phyloP scores from a whole-genome alignment of 2,888 invertebrate genomes.

The Pristionchus exspectatus region DNA sequence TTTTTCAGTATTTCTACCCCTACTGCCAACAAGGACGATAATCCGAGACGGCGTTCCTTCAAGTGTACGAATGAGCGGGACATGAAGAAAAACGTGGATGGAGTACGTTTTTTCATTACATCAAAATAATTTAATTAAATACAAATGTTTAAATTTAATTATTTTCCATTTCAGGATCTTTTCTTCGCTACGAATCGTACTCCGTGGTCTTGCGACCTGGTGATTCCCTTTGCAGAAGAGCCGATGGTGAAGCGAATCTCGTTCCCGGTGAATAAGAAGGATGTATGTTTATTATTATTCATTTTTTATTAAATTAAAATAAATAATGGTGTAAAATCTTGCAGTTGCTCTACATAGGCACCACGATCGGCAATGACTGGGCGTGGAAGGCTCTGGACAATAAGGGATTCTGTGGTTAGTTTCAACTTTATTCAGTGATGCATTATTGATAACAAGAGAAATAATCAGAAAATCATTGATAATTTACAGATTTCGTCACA shows the following conservation, averaged over 20 bases:
- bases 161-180: neutral
- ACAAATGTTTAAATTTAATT: too few relatives aligned
- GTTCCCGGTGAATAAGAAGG: neutral
- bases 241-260: neutral
- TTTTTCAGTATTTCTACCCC: neutral
- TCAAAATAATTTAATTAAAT: neutral
- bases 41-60: neutral
- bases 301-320: neutral
- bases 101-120: neutral
- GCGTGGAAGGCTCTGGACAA: neutral
- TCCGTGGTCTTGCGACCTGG: neutral
- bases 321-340: neutral
- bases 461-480: neutral
- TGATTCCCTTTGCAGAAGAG: neutral
- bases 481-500: neutral
- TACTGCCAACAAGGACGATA: neutral
- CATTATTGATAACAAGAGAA: too few relatives aligned
- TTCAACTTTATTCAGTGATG: neutral
- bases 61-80: neutral
- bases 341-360: neutral
- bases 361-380: neutral
- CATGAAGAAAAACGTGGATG: neutral
- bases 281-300: neutral
- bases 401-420: neutral
- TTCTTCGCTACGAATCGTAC: neutral